Base-by-base conservation (phyloP, 2,888 invertebrate species). In the Athalia circularis region DNA sequence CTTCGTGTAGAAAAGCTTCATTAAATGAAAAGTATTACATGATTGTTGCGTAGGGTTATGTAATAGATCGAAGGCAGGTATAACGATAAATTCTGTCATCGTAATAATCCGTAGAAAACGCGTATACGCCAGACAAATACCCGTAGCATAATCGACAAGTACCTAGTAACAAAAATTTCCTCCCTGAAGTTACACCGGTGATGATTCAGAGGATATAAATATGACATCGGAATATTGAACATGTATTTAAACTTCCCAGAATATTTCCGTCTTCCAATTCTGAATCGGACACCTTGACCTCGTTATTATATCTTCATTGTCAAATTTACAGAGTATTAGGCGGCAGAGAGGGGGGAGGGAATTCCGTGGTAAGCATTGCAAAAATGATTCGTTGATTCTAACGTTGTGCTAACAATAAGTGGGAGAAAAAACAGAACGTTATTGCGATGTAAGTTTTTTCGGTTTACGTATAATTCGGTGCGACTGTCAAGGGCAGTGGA, bases 261-360 rank as follows among this genome's bases (percentile, higher is more conserved):
- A 57, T 13, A 72, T 47, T 72, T 72, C 72, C 57, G 43, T 59
- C 45, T 72, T 29, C 11, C 13, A 6, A 48, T 11, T 6, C 47
- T 29, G 47, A 5, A n/a, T 65, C 3, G 29, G 48, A 47, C 29
- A 59, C 72, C 57, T 72, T 72, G 72, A 72, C 72, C 57, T 57
- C 6, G 72, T 47, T 72, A 7, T 29, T 54, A 54, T 6, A 50
- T 15, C 9, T 52, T 29, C 5, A 15, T 52, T 11, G 15, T 29
- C 29, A 29, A 29, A 29, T 29, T 29, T 29, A 29, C 29, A 29
- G 29, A 29, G 29, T 29, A 29, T n/a, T n/a, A n/a, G n/a, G n/a
- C n/a, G n/a, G n/a, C 1, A 29, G 29, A 2, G 29, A 29, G 29
- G 29, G 29, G 29, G 29, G 29, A 2, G 29, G 29, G 29, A 2